phyloP scores from a whole-genome alignment of 2,113 vertebrate species.

The Leptobrachium ailaonicum region DNA sequence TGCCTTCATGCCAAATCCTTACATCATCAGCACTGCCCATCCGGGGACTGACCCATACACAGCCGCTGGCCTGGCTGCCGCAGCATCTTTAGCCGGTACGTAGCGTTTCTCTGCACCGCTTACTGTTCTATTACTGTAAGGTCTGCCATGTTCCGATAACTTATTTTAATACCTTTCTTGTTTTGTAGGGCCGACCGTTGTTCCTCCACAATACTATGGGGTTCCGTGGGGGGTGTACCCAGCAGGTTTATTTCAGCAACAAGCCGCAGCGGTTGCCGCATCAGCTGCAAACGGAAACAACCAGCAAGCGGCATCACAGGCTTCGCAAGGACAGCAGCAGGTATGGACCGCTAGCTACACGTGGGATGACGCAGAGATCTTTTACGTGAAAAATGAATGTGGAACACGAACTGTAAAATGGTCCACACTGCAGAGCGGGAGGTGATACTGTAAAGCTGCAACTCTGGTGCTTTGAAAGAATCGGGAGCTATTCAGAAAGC shows the following conservation, averaged over 20 bases:
- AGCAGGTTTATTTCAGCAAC: constrained; percentile 96
- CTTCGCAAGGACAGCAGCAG: constrained; percentile 84
- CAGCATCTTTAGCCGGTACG: constrained; percentile 91
- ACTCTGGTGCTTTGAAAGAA: no score
- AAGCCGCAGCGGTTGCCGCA: constrained; percentile 82
- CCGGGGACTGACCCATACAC: constrained; percentile 95
- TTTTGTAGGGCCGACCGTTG: constrained; percentile 85
- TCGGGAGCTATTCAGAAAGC: no score
- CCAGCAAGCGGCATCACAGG: constrained; percentile 91
- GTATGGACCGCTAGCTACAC: constrained; percentile 59
- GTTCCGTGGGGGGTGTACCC: constrained; percentile 98
- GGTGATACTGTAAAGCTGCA: no score
- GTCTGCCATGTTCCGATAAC: no score
- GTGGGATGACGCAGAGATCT: no score
- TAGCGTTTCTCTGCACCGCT: neutral
- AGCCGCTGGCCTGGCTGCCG: constrained; percentile 90
- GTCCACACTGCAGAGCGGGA: no score
- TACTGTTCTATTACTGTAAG: neutral
- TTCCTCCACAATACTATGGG: constrained; percentile 95
- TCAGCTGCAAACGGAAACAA: constrained; percentile 74
- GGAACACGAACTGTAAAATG: no score
- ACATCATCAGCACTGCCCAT: constrained; percentile 93
- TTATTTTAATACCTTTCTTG: neutral
- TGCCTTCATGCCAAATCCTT: constrained; percentile 97
- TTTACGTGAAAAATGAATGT: no score